Conservation (phyloP, 2,888 invertebrate genomes). For the Gortyna flavago region DNA sequence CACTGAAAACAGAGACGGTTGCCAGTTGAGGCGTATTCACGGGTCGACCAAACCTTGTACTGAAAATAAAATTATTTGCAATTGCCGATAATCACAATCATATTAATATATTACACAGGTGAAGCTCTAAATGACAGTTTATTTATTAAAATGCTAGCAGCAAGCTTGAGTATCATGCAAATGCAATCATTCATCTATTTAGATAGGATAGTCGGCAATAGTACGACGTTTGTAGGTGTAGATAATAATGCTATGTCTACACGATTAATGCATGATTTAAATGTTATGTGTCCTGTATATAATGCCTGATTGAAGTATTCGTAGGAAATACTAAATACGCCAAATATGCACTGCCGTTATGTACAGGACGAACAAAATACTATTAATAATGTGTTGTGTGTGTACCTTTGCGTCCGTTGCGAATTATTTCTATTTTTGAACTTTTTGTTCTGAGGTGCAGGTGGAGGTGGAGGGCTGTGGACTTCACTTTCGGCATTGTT, state of each 20-base stretch:
- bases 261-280: conserved; percentile 12
- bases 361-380: conserved; percentile 4
- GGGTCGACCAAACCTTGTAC: conserved; percentile 85
- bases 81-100: conserved; percentile 62
- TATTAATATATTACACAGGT: background rate
- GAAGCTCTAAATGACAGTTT: conserved; percentile 3
- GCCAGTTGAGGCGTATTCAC: conserved; percentile 90
- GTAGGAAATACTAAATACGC: background rate
- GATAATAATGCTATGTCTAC: conserved; percentile 6
- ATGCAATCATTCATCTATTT: conserved; percentile 37
- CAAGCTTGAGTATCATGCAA: conserved; percentile 47
- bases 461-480: conserved; percentile 78
- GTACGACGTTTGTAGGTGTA: conserved; percentile 55
- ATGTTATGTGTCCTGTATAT: conserved; percentile 1
- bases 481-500: conserved; percentile 81
- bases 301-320: background rate
- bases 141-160: conserved; percentile 5
- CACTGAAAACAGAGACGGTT: conserved; percentile 92
- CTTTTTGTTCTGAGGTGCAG: conserved; percentile 83
- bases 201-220: conserved; percentile 70
- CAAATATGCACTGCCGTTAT: background rate
- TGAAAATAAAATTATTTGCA: conserved; percentile 82
- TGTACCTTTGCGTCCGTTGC: conserved; percentile 85
- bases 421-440: conserved; percentile 85
- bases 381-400: conserved; percentile 1